Conservation (phyloP, 1,140 invertebrate genomes). For the Zaprionus ornatus region DNA sequence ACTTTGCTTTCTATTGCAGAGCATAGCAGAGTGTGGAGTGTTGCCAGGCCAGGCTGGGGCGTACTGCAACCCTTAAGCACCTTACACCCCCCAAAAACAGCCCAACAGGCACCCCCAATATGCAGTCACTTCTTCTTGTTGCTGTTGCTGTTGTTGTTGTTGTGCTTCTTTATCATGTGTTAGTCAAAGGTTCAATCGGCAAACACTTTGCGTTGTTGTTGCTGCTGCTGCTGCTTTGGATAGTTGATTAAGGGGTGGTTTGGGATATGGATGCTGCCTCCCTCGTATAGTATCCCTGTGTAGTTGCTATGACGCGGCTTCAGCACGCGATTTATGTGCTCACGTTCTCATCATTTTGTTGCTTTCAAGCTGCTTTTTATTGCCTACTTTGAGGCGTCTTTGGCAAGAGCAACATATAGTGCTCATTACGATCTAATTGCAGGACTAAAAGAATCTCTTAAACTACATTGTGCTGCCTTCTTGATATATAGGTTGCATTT, state of each 20-base stretch:
- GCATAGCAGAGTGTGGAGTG: conserved; percentile 52
- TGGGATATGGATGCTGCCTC: neutral
- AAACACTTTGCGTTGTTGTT: conserved; percentile 41
- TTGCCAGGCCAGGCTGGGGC: conserved; percentile 57
- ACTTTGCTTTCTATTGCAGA: conserved; percentile 51
- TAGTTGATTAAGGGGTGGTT: conserved; percentile 63
- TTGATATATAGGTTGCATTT: neutral
- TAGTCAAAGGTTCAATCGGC: conserved; percentile 50
- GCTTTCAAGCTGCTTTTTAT: conserved; percentile 43
- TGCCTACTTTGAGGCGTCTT: conserved; percentile 47
- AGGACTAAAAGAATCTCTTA: neutral
- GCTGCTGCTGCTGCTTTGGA: neutral
- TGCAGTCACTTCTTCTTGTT: conserved; percentile 33
- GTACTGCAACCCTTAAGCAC: conserved; percentile 68
- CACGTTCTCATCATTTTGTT: conserved; percentile 22
- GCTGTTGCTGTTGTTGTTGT: conserved; percentile 28
- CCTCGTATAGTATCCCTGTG: neutral
- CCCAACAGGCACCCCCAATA: conserved; percentile 20
- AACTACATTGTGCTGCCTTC: neutral
- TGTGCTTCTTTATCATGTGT: conserved; percentile 48
- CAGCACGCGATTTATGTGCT: conserved; percentile 41
- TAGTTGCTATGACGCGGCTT: conserved; percentile 31
- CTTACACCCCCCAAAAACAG: conserved; percentile 5
- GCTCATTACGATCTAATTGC: conserved; percentile 33
- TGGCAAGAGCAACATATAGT: conserved; percentile 15